A percentile compares a stretch with the other conserved stretches of the same genome.
Conservation (phyloP, 1,140 invertebrate genomes). For the Antheraea pernyi region DNA sequence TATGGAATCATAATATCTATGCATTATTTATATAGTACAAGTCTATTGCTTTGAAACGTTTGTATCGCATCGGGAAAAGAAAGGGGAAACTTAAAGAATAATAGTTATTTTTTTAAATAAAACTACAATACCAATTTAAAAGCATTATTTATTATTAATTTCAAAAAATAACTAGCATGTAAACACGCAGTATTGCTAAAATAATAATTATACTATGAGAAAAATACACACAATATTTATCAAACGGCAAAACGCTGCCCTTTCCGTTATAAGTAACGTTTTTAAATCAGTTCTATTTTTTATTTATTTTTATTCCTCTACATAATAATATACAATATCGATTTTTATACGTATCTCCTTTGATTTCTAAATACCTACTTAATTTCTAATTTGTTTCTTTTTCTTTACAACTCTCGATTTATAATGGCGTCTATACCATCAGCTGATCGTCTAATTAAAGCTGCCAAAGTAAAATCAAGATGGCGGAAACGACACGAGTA, state of each 20-base stretch:
- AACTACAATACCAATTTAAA: conserved; percentile 43
- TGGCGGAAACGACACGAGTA: not conserved
- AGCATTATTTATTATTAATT: conserved; percentile 68
- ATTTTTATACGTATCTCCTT: conserved; percentile 34
- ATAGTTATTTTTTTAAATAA: no score
- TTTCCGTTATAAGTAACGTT: conserved; percentile 27
- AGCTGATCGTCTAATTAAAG: not conserved
- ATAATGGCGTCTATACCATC: not conserved
- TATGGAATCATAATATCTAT: no score
- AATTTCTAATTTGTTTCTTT: conserved; percentile 41
- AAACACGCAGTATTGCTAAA: conserved; percentile 66
- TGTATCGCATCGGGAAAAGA: no score
- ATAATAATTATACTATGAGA: conserved; percentile 65
- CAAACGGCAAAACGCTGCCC: conserved; percentile 33
- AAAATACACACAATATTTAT: conserved; percentile 56
- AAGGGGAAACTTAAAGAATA: no score
- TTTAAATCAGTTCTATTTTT: conserved; percentile 49
- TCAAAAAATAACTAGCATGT: conserved; percentile 73
- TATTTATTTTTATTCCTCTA: conserved; percentile 13
- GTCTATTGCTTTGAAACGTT: no score
- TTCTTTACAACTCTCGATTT: conserved; percentile 17
- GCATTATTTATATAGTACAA: no score
- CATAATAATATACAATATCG: conserved; percentile 38
- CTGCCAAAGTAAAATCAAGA: not conserved
- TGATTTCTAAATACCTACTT: conserved; percentile 55